Evolutionary conservation across 2,797 vertebrate species (phyloP).

Genomic region (Trichosurus vulpecula): DNA sequence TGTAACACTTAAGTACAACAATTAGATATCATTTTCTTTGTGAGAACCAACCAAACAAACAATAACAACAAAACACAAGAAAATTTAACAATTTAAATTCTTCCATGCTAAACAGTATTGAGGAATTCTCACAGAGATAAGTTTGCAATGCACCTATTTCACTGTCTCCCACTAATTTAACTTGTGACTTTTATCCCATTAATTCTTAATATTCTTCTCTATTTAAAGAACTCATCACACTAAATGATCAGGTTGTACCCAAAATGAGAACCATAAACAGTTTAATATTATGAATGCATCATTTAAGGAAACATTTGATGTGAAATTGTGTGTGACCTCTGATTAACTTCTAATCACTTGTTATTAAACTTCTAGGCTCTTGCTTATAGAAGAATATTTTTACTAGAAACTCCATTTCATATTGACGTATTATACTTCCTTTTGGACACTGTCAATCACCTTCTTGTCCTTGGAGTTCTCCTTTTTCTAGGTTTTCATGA

Average conservation of each 20-base stretch:
- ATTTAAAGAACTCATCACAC: slow-evolving; percentile 41
- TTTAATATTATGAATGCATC: background rate
- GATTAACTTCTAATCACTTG: background rate
- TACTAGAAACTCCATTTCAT: slow-evolving; percentile 4
- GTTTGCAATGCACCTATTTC: background rate
- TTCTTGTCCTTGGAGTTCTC: background rate
- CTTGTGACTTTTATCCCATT: slow-evolving; percentile 21
- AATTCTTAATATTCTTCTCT: background rate
- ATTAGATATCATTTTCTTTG: slow-evolving; percentile 27
- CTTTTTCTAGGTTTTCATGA: background rate
- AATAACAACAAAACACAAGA: background rate
- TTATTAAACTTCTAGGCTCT: background rate
- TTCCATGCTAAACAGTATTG: slow-evolving; percentile 53
- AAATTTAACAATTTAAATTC: slow-evolving; percentile 38
- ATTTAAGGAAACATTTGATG: background rate
- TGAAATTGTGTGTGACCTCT: background rate
- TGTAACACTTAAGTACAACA: slow-evolving; percentile 41
- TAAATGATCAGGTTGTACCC: background rate
- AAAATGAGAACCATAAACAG: background rate
- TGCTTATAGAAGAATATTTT: background rate
- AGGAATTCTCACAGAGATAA: slow-evolving; percentile 21
- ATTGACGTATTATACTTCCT: background rate
- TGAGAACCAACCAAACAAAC: background rate
- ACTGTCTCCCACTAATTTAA: background rate
- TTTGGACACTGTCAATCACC: background rate